These are phyloP conservation scores for Erebia epiphron DNA, from an alignment of 2,888 invertebrate species.

Conservation along the genomic window DNA sequence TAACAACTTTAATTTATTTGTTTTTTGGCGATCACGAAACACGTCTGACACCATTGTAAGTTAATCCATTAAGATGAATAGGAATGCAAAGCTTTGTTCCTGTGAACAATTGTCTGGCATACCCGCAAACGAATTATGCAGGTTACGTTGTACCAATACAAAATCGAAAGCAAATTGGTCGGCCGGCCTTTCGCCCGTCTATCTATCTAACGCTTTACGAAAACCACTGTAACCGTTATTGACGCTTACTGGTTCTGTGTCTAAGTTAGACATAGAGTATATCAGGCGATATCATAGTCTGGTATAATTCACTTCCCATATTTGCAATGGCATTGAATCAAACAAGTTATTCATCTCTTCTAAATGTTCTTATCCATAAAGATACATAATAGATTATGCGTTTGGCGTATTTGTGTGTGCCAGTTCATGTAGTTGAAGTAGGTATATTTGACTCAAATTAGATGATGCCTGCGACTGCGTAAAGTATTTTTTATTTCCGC, in stretches of 20 bases:
- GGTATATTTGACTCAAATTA: too few relatives aligned
- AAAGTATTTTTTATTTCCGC: too few relatives aligned
- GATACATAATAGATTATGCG: too few relatives aligned
- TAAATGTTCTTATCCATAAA: neutral
- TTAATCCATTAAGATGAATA: neutral
- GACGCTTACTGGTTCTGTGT: constrained; percentile 14
- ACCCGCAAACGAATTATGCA: constrained; percentile 9
- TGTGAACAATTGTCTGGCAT: constrained; percentile 2
- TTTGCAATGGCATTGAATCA: neutral
- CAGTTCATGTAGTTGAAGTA: too few relatives aligned
- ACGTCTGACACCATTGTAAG: neutral
- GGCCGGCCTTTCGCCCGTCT: constrained; percentile 13
- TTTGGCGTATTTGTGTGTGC: too few relatives aligned
- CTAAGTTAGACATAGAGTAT: neutral
- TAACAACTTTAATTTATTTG: neutral
- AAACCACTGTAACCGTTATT: constrained; percentile 23
- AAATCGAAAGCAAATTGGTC: constrained; percentile 17
- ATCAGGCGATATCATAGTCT: neutral
- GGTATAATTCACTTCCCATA: too few relatives aligned
- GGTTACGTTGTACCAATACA: constrained; percentile 15
- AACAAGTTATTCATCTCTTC: neutral
- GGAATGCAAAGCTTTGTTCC: constrained; percentile 1
- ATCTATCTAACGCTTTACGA: constrained; percentile 18
- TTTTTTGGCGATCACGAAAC: too few relatives aligned
- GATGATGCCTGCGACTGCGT: too few relatives aligned